phyloP scores from a whole-genome alignment of 64 coral and sea anemone genomes.

The Platygyra sinensis region DNA sequence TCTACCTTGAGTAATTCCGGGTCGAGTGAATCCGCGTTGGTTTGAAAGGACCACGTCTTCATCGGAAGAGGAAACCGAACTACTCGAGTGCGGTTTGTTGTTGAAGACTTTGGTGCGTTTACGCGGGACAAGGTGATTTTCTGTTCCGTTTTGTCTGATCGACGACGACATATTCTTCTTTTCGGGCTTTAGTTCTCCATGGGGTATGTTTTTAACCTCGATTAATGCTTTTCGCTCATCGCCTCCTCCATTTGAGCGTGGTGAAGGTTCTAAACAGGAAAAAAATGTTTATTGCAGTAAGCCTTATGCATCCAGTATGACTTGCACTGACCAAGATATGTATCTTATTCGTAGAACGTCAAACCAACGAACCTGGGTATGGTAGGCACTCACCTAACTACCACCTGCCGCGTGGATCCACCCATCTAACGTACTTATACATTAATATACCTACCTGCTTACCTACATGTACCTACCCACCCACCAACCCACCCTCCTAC shows the following conservation, averaged over 20 bases:
- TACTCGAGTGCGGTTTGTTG: constrained; percentile 19
- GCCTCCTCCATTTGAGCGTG: not conserved
- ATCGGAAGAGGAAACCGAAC: constrained; percentile 23
- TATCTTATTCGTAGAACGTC: too few relatives aligned
- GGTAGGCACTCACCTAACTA: too few relatives aligned
- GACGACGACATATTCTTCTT: not conserved
- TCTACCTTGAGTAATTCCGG: not conserved
- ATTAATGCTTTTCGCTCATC: constrained; percentile 3
- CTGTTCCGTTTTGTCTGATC: constrained; percentile 19
- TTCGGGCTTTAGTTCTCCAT: not conserved
- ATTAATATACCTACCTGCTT: too few relatives aligned
- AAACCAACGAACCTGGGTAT: too few relatives aligned
- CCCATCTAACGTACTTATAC: too few relatives aligned
- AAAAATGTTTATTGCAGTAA: not conserved
- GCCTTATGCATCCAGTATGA: not conserved
- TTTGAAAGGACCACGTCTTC: not conserved
- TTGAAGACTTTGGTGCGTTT: not conserved
- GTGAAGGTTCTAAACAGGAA: not conserved
- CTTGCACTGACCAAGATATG: not conserved
- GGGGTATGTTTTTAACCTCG: constrained; percentile 15
- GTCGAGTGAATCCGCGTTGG: not conserved
- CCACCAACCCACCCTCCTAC: too few relatives aligned
- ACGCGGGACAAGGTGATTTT: not conserved
- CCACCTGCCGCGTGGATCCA: too few relatives aligned
- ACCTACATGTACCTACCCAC: too few relatives aligned